phyloP scores from a whole-genome alignment of 2,797 vertebrate genomes.

The Lutra lutra region DNA sequence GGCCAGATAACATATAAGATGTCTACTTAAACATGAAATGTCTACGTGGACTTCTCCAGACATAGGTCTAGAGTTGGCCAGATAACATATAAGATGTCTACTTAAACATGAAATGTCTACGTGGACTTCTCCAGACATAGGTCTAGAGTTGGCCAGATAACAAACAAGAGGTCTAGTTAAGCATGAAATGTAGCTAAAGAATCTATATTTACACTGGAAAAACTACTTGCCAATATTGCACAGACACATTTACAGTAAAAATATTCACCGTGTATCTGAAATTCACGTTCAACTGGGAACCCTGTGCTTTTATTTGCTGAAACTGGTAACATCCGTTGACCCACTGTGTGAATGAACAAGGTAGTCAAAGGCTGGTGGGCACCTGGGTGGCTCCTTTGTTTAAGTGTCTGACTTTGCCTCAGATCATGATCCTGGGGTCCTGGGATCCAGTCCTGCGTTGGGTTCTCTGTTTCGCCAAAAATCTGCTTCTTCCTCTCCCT shows the following conservation, averaged over 20 bases:
- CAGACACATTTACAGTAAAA: neutral
- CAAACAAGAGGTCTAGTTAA: neutral
- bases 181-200: neutral
- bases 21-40: too few relatives aligned
- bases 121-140: neutral
- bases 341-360: rapidly evolving
- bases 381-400: neutral
- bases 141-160: neutral
- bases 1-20: neutral
- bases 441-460: rapidly evolving
- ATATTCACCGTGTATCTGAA: neutral
- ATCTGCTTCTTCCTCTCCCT: neutral
- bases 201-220: rapidly evolving
- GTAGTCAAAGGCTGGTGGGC: rapidly evolving
- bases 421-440: neutral
- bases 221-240: rapidly evolving
- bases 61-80: neutral
- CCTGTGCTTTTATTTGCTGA: neutral
- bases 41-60: neutral
- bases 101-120: too few relatives aligned
- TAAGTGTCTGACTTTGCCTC: neutral
- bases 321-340: neutral
- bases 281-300: neutral
- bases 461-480: rapidly evolving
- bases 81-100: neutral